phyloP scores from a whole-genome alignment of 2,113 vertebrate genomes.

The Ceuthmochares aereus region DNA sequence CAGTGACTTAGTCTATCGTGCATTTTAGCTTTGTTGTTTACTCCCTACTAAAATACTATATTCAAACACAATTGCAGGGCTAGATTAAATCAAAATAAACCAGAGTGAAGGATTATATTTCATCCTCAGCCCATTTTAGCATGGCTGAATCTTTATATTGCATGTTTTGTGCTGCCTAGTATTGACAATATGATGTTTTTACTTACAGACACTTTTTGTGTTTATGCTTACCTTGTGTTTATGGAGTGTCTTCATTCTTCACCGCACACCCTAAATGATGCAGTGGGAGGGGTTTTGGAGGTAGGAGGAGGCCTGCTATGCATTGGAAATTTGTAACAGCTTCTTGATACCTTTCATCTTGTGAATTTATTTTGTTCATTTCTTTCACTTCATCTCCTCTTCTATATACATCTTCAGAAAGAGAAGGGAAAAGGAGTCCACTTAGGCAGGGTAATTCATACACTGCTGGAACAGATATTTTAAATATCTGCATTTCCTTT shows the following conservation, averaged over 20 bases:
- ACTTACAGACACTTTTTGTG: background rate
- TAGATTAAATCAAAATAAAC: background rate
- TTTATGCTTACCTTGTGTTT: background rate
- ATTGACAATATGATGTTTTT: background rate
- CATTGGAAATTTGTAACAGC: background rate
- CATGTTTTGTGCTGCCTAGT: background rate
- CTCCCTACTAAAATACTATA: background rate
- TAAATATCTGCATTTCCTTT: background rate
- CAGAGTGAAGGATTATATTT: background rate
- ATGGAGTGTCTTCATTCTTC: background rate
- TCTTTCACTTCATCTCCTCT: background rate
- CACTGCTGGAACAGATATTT: background rate
- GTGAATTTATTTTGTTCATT: background rate
- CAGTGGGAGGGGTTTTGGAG: background rate
- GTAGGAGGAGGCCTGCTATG: background rate
- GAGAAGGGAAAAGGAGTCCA: background rate
- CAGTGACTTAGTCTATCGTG: background rate
- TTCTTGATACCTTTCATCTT: background rate
- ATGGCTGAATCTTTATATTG: background rate
- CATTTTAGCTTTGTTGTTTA: conserved; percentile 25
- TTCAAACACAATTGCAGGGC: background rate
- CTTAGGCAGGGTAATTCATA: background rate
- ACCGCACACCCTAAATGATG: background rate
- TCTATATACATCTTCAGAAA: background rate
- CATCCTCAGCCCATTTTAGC: background rate